These are phyloP conservation scores for Neofelis nebulosa DNA, from an alignment of 2,113 vertebrate genomes.

Conservation along the genomic window DNA sequence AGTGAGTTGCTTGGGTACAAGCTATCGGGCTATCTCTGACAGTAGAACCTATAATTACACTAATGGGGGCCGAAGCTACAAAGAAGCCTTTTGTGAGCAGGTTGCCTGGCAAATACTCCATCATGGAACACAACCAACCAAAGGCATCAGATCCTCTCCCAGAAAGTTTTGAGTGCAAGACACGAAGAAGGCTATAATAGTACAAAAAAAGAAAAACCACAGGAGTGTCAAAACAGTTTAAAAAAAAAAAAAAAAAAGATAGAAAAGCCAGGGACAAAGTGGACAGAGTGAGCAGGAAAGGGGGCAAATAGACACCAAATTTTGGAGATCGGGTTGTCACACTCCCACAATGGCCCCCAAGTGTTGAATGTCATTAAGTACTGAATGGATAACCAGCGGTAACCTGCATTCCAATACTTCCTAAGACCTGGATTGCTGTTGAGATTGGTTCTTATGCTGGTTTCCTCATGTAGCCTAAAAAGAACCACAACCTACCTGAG, in stretches of 20 bases:
- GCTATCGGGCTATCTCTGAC: neutral
- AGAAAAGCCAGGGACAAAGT: neutral
- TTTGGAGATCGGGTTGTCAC: neutral
- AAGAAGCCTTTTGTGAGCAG: neutral
- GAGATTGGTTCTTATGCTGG: neutral
- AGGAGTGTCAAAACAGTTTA: neutral
- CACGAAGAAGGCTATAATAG: neutral
- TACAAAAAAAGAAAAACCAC: neutral
- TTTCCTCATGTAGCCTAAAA: neutral
- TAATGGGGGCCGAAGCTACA: rapidly evolving
- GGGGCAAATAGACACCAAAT: neutral
- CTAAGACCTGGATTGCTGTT: neutral
- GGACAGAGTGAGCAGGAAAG: neutral
- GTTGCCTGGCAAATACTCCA: neutral
- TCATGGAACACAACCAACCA: neutral
- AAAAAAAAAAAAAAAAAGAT: neutral
- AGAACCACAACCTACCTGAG: neutral
- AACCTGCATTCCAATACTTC: neutral
- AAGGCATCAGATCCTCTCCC: neutral
- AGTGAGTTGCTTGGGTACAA: neutral
- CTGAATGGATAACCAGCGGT: neutral
- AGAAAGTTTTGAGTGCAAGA: neutral
- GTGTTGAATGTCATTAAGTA: neutral
- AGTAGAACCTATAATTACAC: neutral
- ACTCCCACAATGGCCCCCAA: neutral